These are phyloP conservation scores for Microcebus griseorufus DNA, from an alignment of 2,113 vertebrate genomes.

Conservation along the genomic window DNA sequence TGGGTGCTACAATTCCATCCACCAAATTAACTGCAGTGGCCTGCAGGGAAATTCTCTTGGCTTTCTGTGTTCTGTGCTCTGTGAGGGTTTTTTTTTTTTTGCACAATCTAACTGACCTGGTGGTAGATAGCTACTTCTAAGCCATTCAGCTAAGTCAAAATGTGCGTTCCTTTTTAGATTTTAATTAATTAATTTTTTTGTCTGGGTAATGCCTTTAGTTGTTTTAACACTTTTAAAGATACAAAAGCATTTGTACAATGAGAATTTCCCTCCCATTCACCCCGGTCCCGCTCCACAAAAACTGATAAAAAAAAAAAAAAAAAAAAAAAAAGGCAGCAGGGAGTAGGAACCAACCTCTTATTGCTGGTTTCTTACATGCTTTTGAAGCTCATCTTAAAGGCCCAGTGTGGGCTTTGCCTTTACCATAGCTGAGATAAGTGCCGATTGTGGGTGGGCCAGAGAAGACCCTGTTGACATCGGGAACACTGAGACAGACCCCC, in stretches of 20 bases:
- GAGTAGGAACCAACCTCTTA: not conserved
- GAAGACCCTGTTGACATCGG: not conserved
- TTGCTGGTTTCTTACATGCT: not conserved
- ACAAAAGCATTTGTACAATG: not conserved
- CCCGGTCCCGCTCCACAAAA: not conserved
- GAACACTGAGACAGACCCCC: not conserved
- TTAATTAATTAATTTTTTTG: not conserved
- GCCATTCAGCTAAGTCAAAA: not conserved
- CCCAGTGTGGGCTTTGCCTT: rapidly evolving
- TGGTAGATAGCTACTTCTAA: not conserved
- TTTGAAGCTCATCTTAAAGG: not conserved
- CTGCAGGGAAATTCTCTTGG: not conserved
- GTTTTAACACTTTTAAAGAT: not conserved
- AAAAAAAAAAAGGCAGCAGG: no score
- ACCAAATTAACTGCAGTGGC: not conserved
- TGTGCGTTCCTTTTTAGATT: not conserved
- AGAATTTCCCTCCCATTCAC: not conserved
- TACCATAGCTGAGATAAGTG: rapidly evolving
- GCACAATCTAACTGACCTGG: not conserved
- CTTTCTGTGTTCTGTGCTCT: not conserved
- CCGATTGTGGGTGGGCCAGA: no score
- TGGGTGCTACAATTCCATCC: not conserved
- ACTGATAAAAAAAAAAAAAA: no score
- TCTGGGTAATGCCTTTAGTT: not conserved
- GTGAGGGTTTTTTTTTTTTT: not conserved